Conservation (phyloP, 2,888 invertebrate species). For the Parnassius apollo region DNA sequence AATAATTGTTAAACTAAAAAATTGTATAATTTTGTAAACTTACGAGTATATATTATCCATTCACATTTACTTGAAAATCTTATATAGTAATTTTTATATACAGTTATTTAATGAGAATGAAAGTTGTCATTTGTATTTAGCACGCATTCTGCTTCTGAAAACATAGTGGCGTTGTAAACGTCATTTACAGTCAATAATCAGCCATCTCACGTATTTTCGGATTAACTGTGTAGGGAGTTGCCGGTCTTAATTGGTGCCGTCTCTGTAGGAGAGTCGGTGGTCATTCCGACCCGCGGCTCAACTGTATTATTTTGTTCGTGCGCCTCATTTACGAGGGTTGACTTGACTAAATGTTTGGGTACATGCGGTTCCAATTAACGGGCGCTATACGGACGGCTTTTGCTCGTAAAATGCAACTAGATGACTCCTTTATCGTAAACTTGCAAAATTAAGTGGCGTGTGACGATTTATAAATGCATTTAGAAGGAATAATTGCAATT, state of each 20-base stretch:
- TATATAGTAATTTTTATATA: background rate
- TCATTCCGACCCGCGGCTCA: conserved; percentile 62
- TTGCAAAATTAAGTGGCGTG: background rate
- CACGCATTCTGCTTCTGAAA: conserved; percentile 44
- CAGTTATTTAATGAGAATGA: background rate
- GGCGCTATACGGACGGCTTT: conserved; percentile 5
- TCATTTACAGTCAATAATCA: conserved; percentile 72
- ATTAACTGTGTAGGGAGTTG: conserved; percentile 74
- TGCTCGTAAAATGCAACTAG: conserved; percentile 36
- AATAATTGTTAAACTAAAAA: no score
- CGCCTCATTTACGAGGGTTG: conserved; percentile 66
- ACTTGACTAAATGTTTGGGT: conserved; percentile 52
- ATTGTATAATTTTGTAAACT: no score
- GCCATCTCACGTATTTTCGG: conserved; percentile 75
- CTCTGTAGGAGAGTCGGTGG: conserved; percentile 59
- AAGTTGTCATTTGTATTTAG: background rate
- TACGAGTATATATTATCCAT: no score
- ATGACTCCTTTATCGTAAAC: conserved; percentile 23
- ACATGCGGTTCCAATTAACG: conserved; percentile 26
- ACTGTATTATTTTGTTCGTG: conserved; percentile 70
- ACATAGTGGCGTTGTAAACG: conserved; percentile 52
- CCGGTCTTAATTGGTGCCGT: conserved; percentile 75
- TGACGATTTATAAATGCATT: background rate
- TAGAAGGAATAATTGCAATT: background rate
- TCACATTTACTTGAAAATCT: no score